Percentiles rank a stretch among this genome's conserved stretches.
Conservation (phyloP, 30 jellyfish, hydroid and myxozoan genomes). For the Hydractinia symbiolongicarpus region DNA sequence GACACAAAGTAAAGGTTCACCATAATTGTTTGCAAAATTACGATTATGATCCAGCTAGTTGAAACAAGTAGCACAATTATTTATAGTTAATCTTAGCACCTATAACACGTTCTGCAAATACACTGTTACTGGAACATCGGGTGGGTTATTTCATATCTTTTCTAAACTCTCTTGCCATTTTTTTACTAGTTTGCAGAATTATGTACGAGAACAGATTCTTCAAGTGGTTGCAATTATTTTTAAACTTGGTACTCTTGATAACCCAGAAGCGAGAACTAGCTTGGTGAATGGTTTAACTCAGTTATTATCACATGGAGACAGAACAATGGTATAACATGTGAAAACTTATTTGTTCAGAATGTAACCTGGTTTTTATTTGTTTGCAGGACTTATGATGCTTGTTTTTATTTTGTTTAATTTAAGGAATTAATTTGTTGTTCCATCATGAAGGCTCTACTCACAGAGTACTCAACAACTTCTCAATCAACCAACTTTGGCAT, state of each 20-base stretch:
- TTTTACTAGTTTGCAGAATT: slow-evolving; percentile 55
- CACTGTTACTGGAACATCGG: too few species aligned
- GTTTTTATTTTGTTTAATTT: neutral
- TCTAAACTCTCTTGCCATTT: neutral
- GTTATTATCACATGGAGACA: slow-evolving; percentile 55
- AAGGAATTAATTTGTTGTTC: slow-evolving; percentile 82
- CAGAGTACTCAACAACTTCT: slow-evolving; percentile 75
- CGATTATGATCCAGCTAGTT: too few species aligned
- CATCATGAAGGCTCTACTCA: slow-evolving; percentile 74
- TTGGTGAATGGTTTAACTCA: slow-evolving; percentile 48
- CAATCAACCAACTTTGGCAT: slow-evolving; percentile 83
- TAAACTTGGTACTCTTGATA: slow-evolving; percentile 85
- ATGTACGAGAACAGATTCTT: slow-evolving; percentile 78
- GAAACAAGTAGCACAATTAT: too few species aligned
- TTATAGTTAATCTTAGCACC: too few species aligned
- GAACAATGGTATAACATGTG: slow-evolving; percentile 54
- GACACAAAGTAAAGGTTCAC: too few species aligned
- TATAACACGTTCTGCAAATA: neutral
- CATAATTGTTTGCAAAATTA: too few species aligned
- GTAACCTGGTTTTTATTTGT: neutral
- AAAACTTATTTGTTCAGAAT: too few species aligned
- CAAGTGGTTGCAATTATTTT: slow-evolving; percentile 85
- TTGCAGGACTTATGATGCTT: neutral
- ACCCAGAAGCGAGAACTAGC: slow-evolving; percentile 53
- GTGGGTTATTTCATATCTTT: neutral